Evolutionary conservation across 2,797 vertebrate genomes (phyloP).

Genomic region (Lemur catta): DNA sequence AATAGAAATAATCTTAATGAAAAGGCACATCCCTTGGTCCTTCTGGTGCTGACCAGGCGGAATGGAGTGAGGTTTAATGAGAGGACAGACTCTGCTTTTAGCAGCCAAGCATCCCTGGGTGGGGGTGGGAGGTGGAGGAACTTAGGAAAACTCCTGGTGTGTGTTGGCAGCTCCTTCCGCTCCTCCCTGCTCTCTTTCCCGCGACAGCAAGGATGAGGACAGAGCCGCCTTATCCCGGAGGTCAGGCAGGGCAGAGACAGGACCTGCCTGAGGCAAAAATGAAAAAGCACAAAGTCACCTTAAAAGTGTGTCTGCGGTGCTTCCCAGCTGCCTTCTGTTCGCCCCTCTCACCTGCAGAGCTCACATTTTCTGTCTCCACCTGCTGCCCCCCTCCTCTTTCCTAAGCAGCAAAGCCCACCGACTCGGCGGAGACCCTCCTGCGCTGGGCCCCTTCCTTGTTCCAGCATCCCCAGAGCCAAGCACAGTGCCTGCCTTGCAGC

Average conservation of each 20-base stretch:
- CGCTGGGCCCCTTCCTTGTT: not conserved
- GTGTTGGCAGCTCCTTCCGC: not conserved
- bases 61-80: slow-evolving; percentile 36
- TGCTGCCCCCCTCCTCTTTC: too few species aligned
- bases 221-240: not conserved
- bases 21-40: not conserved
- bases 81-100: not conserved
- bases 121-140: too few species aligned
- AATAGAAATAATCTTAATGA: slow-evolving; percentile 58
- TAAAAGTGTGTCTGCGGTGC: too few species aligned
- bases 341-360: not conserved
- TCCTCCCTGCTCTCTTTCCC: not conserved
- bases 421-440: not conserved
- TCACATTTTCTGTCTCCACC: not conserved
- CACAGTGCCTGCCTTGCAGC: not conserved
- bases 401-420: not conserved
- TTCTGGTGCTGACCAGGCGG: slow-evolving; percentile 45
- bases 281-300: not conserved
- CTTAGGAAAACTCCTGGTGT: not conserved
- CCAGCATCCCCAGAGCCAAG: not conserved
- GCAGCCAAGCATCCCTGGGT: not conserved
- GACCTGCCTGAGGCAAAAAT: not conserved
- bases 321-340: not conserved
- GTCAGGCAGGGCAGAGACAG: slow-evolving; percentile 10
- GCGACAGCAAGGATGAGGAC: not conserved